Evolutionary conservation across 2,888 invertebrate species (phyloP).

Genomic region (Pristionchus maxplancki): DNA sequence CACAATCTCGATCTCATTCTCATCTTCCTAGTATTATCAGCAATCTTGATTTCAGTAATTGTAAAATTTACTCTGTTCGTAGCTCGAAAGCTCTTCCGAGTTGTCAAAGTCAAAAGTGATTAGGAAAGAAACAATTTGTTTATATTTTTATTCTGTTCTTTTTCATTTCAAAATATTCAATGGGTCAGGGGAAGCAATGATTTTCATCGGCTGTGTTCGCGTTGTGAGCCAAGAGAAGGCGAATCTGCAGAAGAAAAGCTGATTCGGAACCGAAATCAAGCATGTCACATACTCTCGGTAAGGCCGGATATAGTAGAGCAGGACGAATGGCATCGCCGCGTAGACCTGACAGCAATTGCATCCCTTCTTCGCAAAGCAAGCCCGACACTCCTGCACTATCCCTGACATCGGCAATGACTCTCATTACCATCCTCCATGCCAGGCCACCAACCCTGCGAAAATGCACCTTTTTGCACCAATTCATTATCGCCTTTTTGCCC

Average conservation of each 20-base stretch:
- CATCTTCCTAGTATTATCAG: background rate
- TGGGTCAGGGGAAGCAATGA: background rate
- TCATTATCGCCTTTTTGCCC: too few species aligned
- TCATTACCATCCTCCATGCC: too few species aligned
- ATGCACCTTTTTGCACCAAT: too few species aligned
- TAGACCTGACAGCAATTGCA: too few species aligned
- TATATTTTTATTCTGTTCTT: too few species aligned
- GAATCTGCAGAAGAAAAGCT: background rate
- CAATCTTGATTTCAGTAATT: background rate
- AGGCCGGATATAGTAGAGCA: background rate
- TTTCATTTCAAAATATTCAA: background rate
- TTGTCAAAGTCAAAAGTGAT: background rate
- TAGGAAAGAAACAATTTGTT: background rate
- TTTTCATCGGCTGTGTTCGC: background rate
- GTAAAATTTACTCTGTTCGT: background rate
- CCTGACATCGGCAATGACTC: too few species aligned
- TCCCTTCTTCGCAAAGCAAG: too few species aligned
- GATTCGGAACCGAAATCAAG: background rate
- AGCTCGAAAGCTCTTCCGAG: background rate
- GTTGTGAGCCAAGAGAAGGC: background rate
- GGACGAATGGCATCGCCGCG: background rate
- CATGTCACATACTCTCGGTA: background rate
- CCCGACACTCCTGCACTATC: too few species aligned
- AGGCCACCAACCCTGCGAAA: too few species aligned
- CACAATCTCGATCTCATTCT: background rate